Base-by-base conservation (phyloP, 2,888 invertebrate genomes). In the Erebia ligea region DNA sequence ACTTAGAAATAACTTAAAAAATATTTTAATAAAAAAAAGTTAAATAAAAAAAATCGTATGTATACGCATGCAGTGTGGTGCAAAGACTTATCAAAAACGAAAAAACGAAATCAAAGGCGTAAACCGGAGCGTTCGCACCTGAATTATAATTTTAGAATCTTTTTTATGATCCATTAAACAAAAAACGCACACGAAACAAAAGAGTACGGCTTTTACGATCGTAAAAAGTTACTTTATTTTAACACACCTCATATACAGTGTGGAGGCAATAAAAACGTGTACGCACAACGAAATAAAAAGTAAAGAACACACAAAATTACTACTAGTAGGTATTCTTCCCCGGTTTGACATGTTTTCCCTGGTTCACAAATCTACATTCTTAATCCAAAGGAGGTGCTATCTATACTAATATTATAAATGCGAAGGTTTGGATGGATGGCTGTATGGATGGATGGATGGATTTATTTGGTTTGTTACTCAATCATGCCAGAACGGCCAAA, bases 201-300 rank as follows among this genome's bases (percentile, higher is more conserved):
- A 62, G 62, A 62, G 62, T 48, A 21, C 62, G 62, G 72, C 67
- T 66, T 25, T 72, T 69, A 72, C 69, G 72, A 69, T 67, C 69
- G 62, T 72, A 67, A 69, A 69, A 70, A 66, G 52, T 56, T 52
- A 62, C 62, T 69, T 65, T 58, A 66, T 64, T 58, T 69, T 58
- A 69, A 59, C 61, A 54, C 65, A 69, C 62, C 62, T 48, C 62
- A 62, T 62, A 62, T 62, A 62, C 45, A 62, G 62, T 59, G 59
- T 62, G 62, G 48, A 13, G 21, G 62, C 62, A 62, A 62, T 62
- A 62, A 62, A 62, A 62, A 48, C 15, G 48, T 62, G 61, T 62
- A 62, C 62, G 62, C 45, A 62, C 52, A 34, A 52, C 52, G 54
- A 17, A 64, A 64, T 69, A 64, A 58, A 62, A 64, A 58, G 63